These are phyloP conservation scores for Carassius carassius DNA, from an alignment of 2,113 vertebrate genomes.

Conservation along the genomic window DNA sequence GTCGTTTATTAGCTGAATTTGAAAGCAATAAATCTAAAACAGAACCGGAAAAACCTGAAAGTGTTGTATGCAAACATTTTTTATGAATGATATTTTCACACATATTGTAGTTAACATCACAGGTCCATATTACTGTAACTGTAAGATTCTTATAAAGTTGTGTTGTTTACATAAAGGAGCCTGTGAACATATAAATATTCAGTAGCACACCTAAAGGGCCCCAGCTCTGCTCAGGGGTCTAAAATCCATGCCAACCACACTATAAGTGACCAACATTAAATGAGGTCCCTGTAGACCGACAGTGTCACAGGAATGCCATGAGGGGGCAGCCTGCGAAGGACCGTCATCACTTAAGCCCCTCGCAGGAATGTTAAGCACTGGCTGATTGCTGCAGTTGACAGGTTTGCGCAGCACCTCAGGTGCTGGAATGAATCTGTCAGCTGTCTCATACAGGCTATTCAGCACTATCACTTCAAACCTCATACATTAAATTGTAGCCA, in stretches of 20 bases:
- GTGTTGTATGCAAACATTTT: neutral
- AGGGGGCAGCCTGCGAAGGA: conserved; percentile 27
- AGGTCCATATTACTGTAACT: neutral
- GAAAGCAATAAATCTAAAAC: neutral
- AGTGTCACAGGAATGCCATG: conserved; percentile 24
- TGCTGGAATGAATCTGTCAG: conserved; percentile 49
- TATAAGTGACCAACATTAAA: conserved; percentile 10
- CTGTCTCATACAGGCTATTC: conserved; percentile 36
- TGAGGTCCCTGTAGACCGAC: conserved; percentile 14
- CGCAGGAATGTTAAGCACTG: conserved; percentile 30
- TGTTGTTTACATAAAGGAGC: neutral
- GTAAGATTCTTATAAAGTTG: neutral
- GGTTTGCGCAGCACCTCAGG: conserved; percentile 42
- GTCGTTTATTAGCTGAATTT: neutral
- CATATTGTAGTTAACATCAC: neutral
- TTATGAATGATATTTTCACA: neutral
- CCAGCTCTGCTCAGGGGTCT: neutral
- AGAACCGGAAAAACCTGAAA: neutral
- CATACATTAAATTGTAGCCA: conserved; percentile 50
- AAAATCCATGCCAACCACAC: conserved; percentile 5
- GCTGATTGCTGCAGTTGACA: conserved; percentile 49
- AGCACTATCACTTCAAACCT: conserved; percentile 39
- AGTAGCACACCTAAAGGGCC: neutral
- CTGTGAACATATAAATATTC: neutral
- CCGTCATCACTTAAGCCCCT: conserved; percentile 18